phyloP scores from a whole-genome alignment of 2,113 vertebrate genomes.

The Oxyruncus cristatus region DNA sequence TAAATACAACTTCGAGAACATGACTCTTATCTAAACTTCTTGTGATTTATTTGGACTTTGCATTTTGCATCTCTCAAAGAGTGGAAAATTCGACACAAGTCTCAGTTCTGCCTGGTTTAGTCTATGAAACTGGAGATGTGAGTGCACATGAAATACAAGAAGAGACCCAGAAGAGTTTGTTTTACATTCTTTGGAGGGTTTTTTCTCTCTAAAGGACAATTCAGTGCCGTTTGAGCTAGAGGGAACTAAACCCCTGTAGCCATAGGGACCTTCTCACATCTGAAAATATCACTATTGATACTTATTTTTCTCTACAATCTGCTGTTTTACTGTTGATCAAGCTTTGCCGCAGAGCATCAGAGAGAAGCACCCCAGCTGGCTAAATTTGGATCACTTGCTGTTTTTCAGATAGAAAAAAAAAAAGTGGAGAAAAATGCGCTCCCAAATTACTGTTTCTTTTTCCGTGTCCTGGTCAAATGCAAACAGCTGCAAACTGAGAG shows the following conservation, averaged over 20 bases:
- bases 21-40: not conserved
- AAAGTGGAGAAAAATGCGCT: not conserved
- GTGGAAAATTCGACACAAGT: not conserved
- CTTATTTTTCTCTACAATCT: not conserved
- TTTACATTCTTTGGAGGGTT: not conserved
- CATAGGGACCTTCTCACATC: not conserved
- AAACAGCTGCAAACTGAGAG: not conserved
- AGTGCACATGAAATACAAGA: not conserved
- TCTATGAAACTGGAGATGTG: not conserved
- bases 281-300: not conserved
- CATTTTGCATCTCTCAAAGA: not conserved
- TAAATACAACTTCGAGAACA: not conserved
- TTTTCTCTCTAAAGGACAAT: not conserved
- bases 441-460: not conserved
- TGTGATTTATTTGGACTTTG: not conserved
- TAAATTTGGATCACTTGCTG: not conserved
- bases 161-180: not conserved
- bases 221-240: not conserved
- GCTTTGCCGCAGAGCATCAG: not conserved
- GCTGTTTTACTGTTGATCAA: not conserved
- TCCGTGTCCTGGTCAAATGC: not conserved
- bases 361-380: not conserved
- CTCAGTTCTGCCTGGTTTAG: not conserved
- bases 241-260: not conserved
- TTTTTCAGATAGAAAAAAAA: not conserved